Conservation (phyloP, 2,797 vertebrate genomes). For the Poliocrania exsul region DNA sequence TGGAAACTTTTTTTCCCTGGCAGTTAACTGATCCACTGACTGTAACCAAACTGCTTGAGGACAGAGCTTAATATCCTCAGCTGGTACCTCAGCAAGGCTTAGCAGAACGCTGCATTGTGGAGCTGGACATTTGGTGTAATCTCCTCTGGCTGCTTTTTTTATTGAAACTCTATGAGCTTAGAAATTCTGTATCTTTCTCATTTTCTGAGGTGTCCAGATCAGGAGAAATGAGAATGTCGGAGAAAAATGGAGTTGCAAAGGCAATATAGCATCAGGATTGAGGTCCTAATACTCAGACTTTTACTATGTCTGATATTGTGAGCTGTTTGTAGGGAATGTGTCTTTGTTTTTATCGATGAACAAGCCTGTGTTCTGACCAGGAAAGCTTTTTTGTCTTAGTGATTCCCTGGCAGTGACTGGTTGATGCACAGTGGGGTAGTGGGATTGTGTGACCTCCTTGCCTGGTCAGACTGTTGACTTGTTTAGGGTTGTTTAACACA, state of each 20-base stretch:
- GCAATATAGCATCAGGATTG: background rate
- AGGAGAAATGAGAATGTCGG: background rate
- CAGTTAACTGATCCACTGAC: background rate
- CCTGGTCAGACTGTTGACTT: background rate
- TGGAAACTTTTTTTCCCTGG: background rate
- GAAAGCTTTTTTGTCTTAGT: background rate
- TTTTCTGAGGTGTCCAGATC: background rate
- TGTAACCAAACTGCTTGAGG: slow-evolving; percentile 26
- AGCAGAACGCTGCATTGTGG: background rate
- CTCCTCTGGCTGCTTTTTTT: background rate
- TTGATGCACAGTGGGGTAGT: background rate
- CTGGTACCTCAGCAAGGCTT: background rate
- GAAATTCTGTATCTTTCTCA: background rate
- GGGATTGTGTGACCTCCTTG: background rate
- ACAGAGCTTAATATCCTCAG: slow-evolving; percentile 17
- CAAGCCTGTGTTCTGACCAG: background rate
- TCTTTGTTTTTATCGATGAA: background rate
- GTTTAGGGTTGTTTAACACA: background rate
- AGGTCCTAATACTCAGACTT: background rate
- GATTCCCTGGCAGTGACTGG: background rate
- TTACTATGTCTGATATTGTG: background rate
- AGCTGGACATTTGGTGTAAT: background rate
- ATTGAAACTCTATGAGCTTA: background rate
- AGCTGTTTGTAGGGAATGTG: background rate
- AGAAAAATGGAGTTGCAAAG: background rate